Evolutionary conservation across 2,113 vertebrate species (phyloP).

Genomic region (Takifugu flavidus): DNA sequence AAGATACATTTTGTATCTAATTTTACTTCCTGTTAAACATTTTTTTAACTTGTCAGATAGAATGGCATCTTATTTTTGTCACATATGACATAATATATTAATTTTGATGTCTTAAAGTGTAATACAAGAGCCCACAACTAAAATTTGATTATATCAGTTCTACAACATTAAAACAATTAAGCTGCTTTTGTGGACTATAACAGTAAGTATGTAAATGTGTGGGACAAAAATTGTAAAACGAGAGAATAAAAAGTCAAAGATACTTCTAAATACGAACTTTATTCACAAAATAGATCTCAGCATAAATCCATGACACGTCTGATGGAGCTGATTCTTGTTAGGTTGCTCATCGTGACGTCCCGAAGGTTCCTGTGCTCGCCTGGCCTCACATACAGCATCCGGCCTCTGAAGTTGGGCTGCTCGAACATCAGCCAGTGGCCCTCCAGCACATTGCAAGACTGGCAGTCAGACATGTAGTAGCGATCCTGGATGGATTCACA

Average conservation of each 20-base stretch:
- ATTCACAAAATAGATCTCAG: slow-evolving; percentile 4
- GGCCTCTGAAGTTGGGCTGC: slow-evolving; percentile 63
- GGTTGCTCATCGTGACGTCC: slow-evolving; percentile 47
- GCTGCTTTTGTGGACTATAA: too few relatives aligned
- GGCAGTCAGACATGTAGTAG: slow-evolving; percentile 64
- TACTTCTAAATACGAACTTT: slow-evolving; percentile 31
- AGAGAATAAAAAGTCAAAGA: neutral
- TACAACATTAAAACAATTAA: too few relatives aligned
- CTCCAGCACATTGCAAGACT: slow-evolving; percentile 73
- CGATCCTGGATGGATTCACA: slow-evolving; percentile 66
- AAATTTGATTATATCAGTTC: too few relatives aligned
- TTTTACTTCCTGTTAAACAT: too few relatives aligned
- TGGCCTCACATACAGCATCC: slow-evolving; percentile 61
- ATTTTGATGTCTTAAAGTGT: too few relatives aligned
- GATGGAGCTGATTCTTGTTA: slow-evolving; percentile 53
- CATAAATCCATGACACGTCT: slow-evolving; percentile 58
- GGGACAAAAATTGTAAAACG: too few relatives aligned
- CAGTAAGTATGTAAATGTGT: too few relatives aligned
- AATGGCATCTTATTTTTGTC: too few relatives aligned
- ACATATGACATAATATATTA: too few relatives aligned
- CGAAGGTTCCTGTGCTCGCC: slow-evolving; percentile 64
- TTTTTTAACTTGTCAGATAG: too few relatives aligned
- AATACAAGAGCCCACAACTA: too few relatives aligned
- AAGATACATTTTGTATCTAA: too few relatives aligned
- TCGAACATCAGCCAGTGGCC: slow-evolving; percentile 75